These are phyloP conservation scores for Hedya salicella DNA, from an alignment of 2,888 invertebrate species.

Conservation along the genomic window DNA sequence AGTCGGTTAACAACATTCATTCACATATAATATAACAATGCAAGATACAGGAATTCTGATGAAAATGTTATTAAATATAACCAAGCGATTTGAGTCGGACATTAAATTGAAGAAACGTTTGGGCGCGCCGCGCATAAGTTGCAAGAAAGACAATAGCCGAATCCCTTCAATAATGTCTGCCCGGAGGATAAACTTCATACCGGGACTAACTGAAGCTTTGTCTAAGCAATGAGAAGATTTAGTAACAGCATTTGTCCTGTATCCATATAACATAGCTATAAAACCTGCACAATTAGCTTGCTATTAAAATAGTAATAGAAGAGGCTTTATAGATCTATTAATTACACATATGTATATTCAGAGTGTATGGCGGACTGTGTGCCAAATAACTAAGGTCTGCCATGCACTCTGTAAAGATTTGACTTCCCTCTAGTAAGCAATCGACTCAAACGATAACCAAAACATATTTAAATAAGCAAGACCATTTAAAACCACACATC, in stretches of 20 bases:
- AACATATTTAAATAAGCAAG: too few species aligned
- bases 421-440: too few species aligned
- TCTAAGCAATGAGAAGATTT: background rate
- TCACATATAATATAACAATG: too few species aligned
- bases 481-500: slow-evolving; percentile 7
- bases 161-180: background rate
- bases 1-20: too few species aligned
- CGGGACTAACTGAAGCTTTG: background rate
- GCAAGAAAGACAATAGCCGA: background rate
- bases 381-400: too few species aligned
- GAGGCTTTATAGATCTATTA: too few species aligned
- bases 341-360: too few species aligned
- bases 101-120: background rate
- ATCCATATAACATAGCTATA: background rate
- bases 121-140: background rate
- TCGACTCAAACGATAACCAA: too few species aligned
- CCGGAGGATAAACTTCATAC: background rate
- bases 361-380: too few species aligned
- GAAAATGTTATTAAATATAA: background rate
- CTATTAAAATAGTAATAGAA: background rate
- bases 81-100: too few species aligned
- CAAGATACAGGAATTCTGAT: background rate
- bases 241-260: background rate
- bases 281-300: background rate
- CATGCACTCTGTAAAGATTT: too few species aligned